Evolutionary conservation across 2,888 invertebrate species (phyloP).

Genomic region (Rhingia campestris): DNA sequence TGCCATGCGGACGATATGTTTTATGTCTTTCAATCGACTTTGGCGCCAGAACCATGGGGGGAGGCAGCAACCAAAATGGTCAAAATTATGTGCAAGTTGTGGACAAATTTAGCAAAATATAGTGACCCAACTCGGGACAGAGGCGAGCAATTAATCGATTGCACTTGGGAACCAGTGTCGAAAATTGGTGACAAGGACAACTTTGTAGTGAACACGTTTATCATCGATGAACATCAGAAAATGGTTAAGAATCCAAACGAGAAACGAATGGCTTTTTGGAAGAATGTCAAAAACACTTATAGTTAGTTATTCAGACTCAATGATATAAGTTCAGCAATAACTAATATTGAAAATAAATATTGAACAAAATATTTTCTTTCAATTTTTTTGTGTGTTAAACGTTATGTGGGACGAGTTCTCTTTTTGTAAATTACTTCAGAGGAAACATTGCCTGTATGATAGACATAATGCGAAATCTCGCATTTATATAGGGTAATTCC

Average conservation of each 20-base stretch:
- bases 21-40: slow-evolving; percentile 83
- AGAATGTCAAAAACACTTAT: slow-evolving; percentile 75
- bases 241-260: slow-evolving; percentile 72
- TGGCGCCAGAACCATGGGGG: slow-evolving; percentile 62
- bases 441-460: too few species aligned
- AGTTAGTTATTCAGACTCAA: too few species aligned
- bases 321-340: too few species aligned
- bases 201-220: slow-evolving; percentile 58
- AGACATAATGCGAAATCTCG: too few species aligned
- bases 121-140: slow-evolving; percentile 61
- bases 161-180: slow-evolving; percentile 70
- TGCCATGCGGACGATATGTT: slow-evolving; percentile 85
- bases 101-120: slow-evolving; percentile 86
- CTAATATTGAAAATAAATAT: too few species aligned
- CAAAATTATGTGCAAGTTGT: slow-evolving; percentile 83
- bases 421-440: too few species aligned
- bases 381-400: too few species aligned
- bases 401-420: too few species aligned
- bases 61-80: slow-evolving; percentile 78
- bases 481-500: too few species aligned
- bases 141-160: slow-evolving; percentile 16
- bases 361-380: too few species aligned
- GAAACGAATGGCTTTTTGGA: slow-evolving; percentile 75
- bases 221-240: slow-evolving; percentile 54
- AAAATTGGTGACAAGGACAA: slow-evolving; percentile 36